A percentile compares a stretch with the other conserved stretches of the same genome.
Evolutionary conservation across 2,888 invertebrate species (phyloP).

Genomic region (Apeira syringaria): DNA sequence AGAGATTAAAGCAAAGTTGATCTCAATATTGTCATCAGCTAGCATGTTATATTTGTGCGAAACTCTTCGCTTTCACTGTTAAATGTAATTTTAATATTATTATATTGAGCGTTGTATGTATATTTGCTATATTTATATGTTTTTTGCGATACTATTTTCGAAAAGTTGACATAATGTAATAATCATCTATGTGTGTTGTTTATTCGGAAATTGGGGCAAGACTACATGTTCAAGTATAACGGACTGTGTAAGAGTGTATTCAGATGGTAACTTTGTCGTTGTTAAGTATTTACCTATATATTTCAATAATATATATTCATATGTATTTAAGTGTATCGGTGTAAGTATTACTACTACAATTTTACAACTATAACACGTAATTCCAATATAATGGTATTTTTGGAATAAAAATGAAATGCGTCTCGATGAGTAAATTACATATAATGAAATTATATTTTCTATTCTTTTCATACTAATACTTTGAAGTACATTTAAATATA

Average conservation of each 20-base stretch:
- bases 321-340: constrained; percentile 59
- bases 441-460: constrained; percentile 26
- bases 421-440: constrained; percentile 28
- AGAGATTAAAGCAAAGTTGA: constrained; percentile 37
- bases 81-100: constrained; percentile 68
- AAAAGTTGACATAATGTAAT: constrained; percentile 32
- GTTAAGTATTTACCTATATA: constrained; percentile 67
- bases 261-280: constrained; percentile 66
- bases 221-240: constrained; percentile 48
- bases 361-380: constrained; percentile 49
- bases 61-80: constrained; percentile 74
- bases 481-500: neutral
- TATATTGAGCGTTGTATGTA: constrained; percentile 59
- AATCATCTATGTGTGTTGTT: constrained; percentile 35
- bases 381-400: constrained; percentile 37
- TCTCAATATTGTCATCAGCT: constrained; percentile 50
- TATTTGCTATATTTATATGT: constrained; percentile 56
- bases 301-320: constrained; percentile 43
- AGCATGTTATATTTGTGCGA: constrained; percentile 51
- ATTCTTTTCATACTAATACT: constrained; percentile 26
- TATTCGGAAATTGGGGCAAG: constrained; percentile 48
- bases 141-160: constrained; percentile 58
- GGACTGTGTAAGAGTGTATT: constrained; percentile 57
- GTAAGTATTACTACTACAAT: constrained; percentile 58
- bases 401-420: constrained; percentile 21